A percentile compares a stretch with the other conserved stretches of the same genome.
phyloP scores from a whole-genome alignment of 2,113 vertebrate species.

The Agapornis roseicollis region DNA sequence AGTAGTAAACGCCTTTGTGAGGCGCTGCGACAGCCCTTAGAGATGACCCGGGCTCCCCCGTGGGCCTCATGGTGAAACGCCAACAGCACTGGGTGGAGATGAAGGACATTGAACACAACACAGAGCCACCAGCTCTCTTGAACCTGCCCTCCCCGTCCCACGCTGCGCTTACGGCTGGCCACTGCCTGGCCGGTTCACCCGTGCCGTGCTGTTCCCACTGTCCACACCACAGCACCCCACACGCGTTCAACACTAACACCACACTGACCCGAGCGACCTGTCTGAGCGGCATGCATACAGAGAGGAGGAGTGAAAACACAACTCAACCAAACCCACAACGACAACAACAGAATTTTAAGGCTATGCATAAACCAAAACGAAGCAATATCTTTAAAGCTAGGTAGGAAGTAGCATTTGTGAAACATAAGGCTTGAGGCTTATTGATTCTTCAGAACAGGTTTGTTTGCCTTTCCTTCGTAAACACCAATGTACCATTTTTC shows the following conservation, averaged over 20 bases:
- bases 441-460: slow-evolving; percentile 78
- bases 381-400: slow-evolving; percentile 85
- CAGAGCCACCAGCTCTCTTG: slow-evolving; percentile 16
- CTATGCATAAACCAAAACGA: slow-evolving; percentile 83
- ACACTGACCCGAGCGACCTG: slow-evolving; percentile 69
- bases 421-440: slow-evolving; percentile 98
- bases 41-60: slow-evolving; percentile 3
- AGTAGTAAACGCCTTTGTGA: slow-evolving; percentile 60
- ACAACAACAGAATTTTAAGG: slow-evolving; percentile 68
- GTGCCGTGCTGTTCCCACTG: slow-evolving; percentile 9
- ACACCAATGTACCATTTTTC: slow-evolving; percentile 76
- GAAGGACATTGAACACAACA: slow-evolving; percentile 24
- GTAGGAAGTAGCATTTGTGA: slow-evolving; percentile 86
- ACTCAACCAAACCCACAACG: slow-evolving; percentile 10
- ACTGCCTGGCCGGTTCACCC: neutral
- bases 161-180: neutral
- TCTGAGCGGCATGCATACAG: slow-evolving; percentile 78
- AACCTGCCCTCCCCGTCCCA: neutral
- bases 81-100: neutral
- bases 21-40: slow-evolving; percentile 47
- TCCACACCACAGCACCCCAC: slow-evolving; percentile 57
- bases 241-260: slow-evolving; percentile 67
- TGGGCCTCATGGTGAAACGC: neutral
- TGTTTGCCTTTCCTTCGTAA: slow-evolving; percentile 75
- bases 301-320: slow-evolving; percentile 57